Evolutionary conservation across 2,888 invertebrate species (phyloP), one percentile per base, ranked within the genome.

Genomic region (Phortica okadai): DNA sequence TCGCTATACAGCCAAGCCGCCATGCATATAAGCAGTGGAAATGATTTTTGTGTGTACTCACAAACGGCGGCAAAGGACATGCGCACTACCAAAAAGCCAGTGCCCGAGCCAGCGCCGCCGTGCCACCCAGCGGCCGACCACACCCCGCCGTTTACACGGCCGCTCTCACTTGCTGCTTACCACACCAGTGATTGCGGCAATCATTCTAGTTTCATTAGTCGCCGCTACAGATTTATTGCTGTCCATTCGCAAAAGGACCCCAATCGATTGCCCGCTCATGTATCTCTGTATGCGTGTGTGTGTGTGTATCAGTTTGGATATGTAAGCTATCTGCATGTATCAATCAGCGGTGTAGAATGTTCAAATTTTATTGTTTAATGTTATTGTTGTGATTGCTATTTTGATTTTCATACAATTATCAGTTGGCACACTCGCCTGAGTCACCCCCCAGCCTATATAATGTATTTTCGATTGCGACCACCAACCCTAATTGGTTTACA

Each of bases 171-270:
- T 16, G n/a, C 82, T 74, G 86, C 8, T 82, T 74, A 86, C 90
- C 89, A 85, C 89, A 90, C 85, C 88, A 88, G 87, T 90, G 88
- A 90, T 90, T 90, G 89, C 87, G 77, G 88, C 89, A 89, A 90
- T 90, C 89, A 90, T 90, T 90, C 86, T 90, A 90, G 89, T 90
- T 90, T 90, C 90, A 90, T 90, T 90, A 90, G 59, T 81, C 85
- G 85, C 77, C 74, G 82, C 87, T 81, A 75, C 87, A 85, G 85
- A 86, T 88, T 88, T 88, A 88, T 86, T 70, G 80, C 78, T 73
- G 44, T 45, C 70, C 74, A 74, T 62, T n/a, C 59, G 44, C 70
- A 64, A 59, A 41, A 3, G n/a, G 16, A 16, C 16, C 21, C 16
- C 21, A 59, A n/a, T n/a, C n/a, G 16, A 58, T 11, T 58, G 58